Base-by-base conservation (phyloP, 2,797 vertebrate genomes). In the Takifugu rubripes region DNA sequence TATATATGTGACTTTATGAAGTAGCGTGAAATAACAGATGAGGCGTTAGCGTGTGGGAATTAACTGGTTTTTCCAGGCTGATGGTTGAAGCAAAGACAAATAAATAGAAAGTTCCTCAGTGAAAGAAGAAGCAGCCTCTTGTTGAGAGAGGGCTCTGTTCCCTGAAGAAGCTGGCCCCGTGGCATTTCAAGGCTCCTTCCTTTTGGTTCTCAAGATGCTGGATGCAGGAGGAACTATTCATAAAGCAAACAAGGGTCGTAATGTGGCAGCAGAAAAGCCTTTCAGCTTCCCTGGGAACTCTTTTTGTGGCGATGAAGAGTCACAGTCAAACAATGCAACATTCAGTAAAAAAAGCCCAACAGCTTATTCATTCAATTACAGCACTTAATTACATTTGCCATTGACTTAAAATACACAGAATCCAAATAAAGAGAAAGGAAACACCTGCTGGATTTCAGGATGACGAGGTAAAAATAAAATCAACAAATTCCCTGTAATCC, bases 371-470 rank as follows among this genome's bases (percentile, higher is more conserved):
- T 79, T 88, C 83, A 86, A 66, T 70, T 55, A 24, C 61, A 67
- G 47, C 64, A 75, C 73, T 86, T 81, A 45, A 85, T 75, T 64
- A 76, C 74, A 84, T 83, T 14, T 74, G 64, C 56, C 44, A 59
- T 70, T 82, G 74, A 82, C 82, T 83, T 82, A 61, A 75, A 75
- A 74, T 2, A 52, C 77, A 54, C 53, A 78, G 67, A 76, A 71
- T 74, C 64, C 59, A 69, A 26, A 61, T 24, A 25, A 66, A 25
- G 31, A 74, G 68, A 36, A 87, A 88, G 78, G 75, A 78, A 90
- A 70, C 91, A 92, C 89, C 90, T 92, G 90, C 90, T 78, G 44
- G 59, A 76, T 70, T 69, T 68, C 33, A 54, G 56, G 62, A 75
- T 74, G 78, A 78, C 64, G 64, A 82, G 55, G 56, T 68, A 59